Evolutionary conservation across 2,113 vertebrate genomes (phyloP).

Genomic region (Agapornis roseicollis): DNA sequence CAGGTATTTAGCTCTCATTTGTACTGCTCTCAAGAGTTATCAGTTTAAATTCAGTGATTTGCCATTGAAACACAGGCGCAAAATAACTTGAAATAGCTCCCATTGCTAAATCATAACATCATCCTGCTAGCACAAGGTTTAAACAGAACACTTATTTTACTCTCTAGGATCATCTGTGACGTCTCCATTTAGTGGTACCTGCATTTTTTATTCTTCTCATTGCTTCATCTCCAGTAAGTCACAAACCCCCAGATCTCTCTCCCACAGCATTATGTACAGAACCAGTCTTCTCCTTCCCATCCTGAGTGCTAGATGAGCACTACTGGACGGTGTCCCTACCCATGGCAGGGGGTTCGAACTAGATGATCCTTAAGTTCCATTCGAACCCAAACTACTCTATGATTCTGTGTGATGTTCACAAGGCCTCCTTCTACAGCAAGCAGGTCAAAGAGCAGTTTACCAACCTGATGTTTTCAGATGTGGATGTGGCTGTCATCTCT

Average conservation of each 20-base stretch:
- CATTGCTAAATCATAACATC: background rate
- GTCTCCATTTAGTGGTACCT: background rate
- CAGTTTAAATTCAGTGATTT: constrained; percentile 16
- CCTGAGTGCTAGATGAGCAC: background rate
- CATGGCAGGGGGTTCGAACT: background rate
- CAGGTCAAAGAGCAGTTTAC: background rate
- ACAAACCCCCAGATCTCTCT: background rate
- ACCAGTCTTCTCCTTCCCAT: background rate
- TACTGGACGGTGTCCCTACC: background rate
- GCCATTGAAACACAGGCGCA: constrained; percentile 6
- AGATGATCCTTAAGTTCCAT: background rate
- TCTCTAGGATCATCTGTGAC: background rate
- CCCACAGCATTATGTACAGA: background rate
- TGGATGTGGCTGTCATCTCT: background rate
- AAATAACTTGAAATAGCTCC: constrained; percentile 23
- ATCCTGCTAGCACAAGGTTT: background rate
- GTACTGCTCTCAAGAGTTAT: constrained; percentile 28
- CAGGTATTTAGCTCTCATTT: constrained; percentile 54
- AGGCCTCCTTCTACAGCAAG: background rate
- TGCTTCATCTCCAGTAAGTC: background rate
- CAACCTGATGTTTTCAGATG: background rate
- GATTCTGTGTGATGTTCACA: background rate
- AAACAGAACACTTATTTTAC: background rate
- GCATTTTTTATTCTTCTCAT: background rate
- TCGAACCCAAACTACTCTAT: background rate